Percentiles rank a stretch among this genome's conserved stretches.
phyloP scores from a whole-genome alignment of 2,113 vertebrate species.

The Catagonus wagneri region DNA sequence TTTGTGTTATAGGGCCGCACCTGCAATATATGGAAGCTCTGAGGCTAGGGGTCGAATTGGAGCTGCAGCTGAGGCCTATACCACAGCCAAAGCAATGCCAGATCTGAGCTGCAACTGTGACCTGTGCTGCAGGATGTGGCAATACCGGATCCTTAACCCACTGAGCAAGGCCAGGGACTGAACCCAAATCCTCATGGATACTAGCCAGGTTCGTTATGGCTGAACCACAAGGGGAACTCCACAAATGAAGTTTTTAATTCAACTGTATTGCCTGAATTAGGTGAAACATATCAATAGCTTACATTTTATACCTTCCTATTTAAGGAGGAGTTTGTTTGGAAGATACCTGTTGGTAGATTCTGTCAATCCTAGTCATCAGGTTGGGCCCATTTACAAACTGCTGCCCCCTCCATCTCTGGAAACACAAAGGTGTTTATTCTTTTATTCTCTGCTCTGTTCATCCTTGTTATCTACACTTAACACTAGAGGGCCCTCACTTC shows the following conservation, averaged over 20 bases:
- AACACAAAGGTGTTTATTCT: background rate
- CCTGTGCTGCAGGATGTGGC: too few species aligned
- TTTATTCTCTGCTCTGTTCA: background rate
- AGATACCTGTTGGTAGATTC: background rate
- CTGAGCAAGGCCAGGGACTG: too few species aligned
- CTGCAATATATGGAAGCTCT: background rate
- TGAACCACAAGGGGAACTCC: too few species aligned
- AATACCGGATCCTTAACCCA: too few species aligned
- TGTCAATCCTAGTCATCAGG: background rate
- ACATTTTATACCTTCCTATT: background rate
- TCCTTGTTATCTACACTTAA: background rate
- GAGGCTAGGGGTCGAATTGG: background rate
- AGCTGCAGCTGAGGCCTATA: too few species aligned
- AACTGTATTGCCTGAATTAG: background rate
- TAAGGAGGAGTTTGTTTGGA: constrained; percentile 38
- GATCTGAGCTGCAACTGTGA: too few species aligned
- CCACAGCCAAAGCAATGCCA: too few species aligned
- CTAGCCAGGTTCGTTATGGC: too few species aligned
- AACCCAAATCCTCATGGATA: too few species aligned
- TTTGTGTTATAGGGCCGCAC: background rate
- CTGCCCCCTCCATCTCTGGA: background rate
- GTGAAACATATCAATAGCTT: background rate
- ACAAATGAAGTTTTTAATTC: background rate
- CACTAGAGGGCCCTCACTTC: background rate
- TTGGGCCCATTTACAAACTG: background rate